These are phyloP conservation scores for Mobula birostris DNA, from an alignment of 2,113 vertebrate genomes.

Conservation along the genomic window DNA sequence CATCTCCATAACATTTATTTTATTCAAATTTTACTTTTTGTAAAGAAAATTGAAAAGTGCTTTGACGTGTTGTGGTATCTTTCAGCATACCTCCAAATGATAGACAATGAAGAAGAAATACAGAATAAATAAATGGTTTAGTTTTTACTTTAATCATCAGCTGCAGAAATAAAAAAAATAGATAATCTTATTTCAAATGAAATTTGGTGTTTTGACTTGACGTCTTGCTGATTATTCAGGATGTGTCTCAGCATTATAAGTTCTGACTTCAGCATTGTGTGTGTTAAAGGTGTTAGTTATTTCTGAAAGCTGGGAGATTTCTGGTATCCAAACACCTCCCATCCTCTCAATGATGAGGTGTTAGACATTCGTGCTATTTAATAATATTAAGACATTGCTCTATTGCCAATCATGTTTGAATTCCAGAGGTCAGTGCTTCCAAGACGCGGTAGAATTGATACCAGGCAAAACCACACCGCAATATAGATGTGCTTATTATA, in stretches of 20 bases:
- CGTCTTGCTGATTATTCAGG: background rate
- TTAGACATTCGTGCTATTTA: too few species aligned
- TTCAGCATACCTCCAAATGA: background rate
- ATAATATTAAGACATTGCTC: background rate
- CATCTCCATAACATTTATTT: background rate
- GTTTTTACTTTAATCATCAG: background rate
- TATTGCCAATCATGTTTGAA: background rate
- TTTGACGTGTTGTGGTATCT: background rate
- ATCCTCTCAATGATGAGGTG: background rate
- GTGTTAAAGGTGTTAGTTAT: background rate
- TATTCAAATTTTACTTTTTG: background rate
- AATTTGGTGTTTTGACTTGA: background rate
- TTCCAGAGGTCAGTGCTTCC: background rate
- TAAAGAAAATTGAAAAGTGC: background rate
- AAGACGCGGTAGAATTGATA: background rate
- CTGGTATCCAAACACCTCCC: background rate
- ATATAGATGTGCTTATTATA: background rate
- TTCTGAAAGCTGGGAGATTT: background rate
- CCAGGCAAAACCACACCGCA: background rate
- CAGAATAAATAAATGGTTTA: background rate
- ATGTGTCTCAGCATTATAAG: background rate
- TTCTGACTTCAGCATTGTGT: background rate
- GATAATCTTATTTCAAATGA: background rate
- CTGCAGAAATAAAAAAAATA: background rate
- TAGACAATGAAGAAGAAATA: background rate